Percentiles rank a stretch among this genome's conserved stretches.
These are phyloP conservation scores for Montipora capricornis DNA, from an alignment of 64 coral and sea anemone genomes.

Conservation along the genomic window DNA sequence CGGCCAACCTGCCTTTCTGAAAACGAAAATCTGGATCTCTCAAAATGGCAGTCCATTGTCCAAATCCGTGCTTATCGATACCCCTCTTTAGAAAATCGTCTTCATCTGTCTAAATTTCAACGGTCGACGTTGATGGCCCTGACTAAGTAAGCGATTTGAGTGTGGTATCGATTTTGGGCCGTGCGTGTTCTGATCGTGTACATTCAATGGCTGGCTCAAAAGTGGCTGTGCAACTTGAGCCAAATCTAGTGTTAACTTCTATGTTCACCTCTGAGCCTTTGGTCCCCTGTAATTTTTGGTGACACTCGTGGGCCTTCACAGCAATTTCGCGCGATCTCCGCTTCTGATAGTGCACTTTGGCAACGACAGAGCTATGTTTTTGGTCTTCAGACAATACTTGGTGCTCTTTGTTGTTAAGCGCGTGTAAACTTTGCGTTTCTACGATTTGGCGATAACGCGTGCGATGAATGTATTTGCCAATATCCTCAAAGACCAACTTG, in stretches of 20 bases:
- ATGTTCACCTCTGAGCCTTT: constrained; percentile 32
- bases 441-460: constrained; percentile 37
- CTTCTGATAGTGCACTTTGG: constrained; percentile 70
- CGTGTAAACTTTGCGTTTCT: constrained; percentile 33
- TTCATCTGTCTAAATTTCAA: constrained; percentile 39
- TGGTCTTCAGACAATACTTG: constrained; percentile 43
- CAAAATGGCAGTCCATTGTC: constrained; percentile 50
- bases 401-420: constrained; percentile 42
- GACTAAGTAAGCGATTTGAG: not conserved
- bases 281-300: constrained; percentile 54
- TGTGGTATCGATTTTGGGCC: not conserved
- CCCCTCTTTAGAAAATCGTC: constrained; percentile 35
- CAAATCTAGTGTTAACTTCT: not conserved
- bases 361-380: constrained; percentile 63
- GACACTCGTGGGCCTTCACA: constrained; percentile 9
- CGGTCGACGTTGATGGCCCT: not conserved
- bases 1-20: constrained; percentile 35
- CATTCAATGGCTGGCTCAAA: not conserved
- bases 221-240: not conserved
- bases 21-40: constrained; percentile 18
- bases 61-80: constrained; percentile 48
- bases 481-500: constrained; percentile 58
- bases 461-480: constrained; percentile 65
- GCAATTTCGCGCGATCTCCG: constrained; percentile 55
- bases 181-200: not conserved